Base-by-base conservation (phyloP, 2,888 invertebrate species). In the Neelides folsomi region DNA sequence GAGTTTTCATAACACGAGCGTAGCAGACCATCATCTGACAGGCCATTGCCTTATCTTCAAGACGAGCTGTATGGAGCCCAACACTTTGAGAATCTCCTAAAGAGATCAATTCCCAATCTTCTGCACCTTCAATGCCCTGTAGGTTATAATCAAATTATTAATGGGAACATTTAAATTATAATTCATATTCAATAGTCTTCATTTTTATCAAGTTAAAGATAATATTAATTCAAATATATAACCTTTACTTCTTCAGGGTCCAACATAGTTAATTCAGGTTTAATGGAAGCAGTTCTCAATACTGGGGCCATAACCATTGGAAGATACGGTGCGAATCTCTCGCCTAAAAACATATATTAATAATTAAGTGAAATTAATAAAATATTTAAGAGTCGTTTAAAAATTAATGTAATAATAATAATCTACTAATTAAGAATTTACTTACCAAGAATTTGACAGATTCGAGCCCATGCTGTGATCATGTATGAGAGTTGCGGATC, bases 391-490 rank as follows among this genome's bases (percentile, higher is more conserved):
- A 47, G 4, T 34, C 15, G 35, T 4, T 12, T 35, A 16, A 18
- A 18, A 18, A 15, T 27, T 19, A 2, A 45, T 39, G 13, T 3
- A 39, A 39, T 15, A 13, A 5, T 6, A 15, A 34, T n/a, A 35
- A 35, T n/a, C n/a, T n/a, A n/a, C n/a, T n/a, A n/a, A n/a, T n/a
- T n/a, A n/a, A n/a, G n/a, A 34, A 36, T 4, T 13, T 8, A 40
- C 60, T 65, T 61, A 70, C 82, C 82, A 71, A 94, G 76, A 66
- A 94, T 86, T 72, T 93, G 93, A 74, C 98, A 99, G 72, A 98
- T 94, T 62, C 98, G 80, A 0, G 97, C 93, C 98, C 98, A 99
- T 1, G 97, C 95, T 0, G 94, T 92, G 63, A 99, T 97, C 71
- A 98, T 82, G 73, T 94, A 98, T 10, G 92, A 90, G 19, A 94